Conservation (phyloP, 2,113 vertebrate species). For the Stegostoma tigrinum region DNA sequence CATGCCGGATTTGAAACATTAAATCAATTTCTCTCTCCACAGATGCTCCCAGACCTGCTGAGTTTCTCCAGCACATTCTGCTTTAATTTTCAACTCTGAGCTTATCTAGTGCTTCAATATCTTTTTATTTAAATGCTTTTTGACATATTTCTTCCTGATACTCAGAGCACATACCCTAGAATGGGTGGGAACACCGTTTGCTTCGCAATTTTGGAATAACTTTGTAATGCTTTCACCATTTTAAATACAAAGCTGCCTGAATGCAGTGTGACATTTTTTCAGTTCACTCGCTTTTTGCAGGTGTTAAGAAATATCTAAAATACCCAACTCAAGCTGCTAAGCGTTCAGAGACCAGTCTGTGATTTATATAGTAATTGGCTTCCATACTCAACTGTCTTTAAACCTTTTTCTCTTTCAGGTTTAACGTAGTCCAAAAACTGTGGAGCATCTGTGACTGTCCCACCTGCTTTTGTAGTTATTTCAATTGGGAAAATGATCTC, state of each 20-base stretch:
- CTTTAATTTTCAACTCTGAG: background rate
- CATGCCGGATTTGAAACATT: too few relatives aligned
- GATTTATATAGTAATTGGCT: background rate
- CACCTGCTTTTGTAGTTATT: background rate
- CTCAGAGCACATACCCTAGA: too few relatives aligned
- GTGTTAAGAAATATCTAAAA: background rate
- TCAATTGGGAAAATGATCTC: background rate
- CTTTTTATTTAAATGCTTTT: background rate
- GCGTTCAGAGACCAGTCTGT: background rate
- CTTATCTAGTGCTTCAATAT: background rate
- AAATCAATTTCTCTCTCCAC: too few relatives aligned
- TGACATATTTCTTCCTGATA: background rate
- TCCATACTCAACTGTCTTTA: background rate
- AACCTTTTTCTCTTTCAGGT: background rate
- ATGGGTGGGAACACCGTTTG: background rate
- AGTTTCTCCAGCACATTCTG: background rate
- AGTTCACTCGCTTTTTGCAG: background rate
- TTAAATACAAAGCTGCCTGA: background rate
- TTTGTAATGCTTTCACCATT: background rate
- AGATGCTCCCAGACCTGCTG: too few relatives aligned
- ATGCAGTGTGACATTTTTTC: background rate
- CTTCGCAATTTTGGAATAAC: background rate
- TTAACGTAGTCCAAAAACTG: background rate
- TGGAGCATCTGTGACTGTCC: background rate
- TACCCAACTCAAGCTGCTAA: background rate